Base-by-base conservation (phyloP, 2,888 invertebrate genomes). In the Ennomos quercinarius region DNA sequence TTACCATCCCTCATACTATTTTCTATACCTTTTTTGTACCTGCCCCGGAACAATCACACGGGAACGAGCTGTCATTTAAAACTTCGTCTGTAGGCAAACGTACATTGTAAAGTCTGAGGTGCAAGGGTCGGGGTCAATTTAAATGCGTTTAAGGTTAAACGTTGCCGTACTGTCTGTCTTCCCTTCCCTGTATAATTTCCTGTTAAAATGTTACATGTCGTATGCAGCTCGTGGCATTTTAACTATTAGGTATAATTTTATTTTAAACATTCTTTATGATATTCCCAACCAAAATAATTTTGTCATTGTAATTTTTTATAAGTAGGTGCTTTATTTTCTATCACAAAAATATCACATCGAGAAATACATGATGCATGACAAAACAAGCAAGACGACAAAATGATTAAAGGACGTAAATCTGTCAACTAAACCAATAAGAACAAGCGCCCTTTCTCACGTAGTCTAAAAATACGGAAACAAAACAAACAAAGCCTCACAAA, bases 41-140 rank as follows among this genome's bases (percentile, higher is more conserved):
- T 88, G 86, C 77, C 74, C 74, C 77, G 76, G 77, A 79, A 85
- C 83, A 85, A 84, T 89, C 86, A 84, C 89, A 87, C 79, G 88
- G 88, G 86, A 88, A 90, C 80, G 77, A 72, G 72, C 63, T 71
- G 73, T 64, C 68, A 60, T 68, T 57, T 69, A 61, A 58, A 60
- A 61, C 51, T 61, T 57, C 37, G 41, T 55, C 57, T 63, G 54
- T 47, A 65, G 61, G 43, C 55, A 62, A 56, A 61, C 59, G 51
- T 63, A 56, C 64, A 66, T 68, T 70, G 64, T 67, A 48, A 49
- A 51, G 51, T 57, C 47, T 35, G 6, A 45, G 41, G 54, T 63
- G 66, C 60, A 62, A 51, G 67, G 70, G 65, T 68, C 70, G 65
- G 65, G 64, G 64, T 66, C 63, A 63, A 58, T 53, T 57, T 60